phyloP scores from a whole-genome alignment of 2,113 vertebrate species.

The Urocynchramus pylzowi region DNA sequence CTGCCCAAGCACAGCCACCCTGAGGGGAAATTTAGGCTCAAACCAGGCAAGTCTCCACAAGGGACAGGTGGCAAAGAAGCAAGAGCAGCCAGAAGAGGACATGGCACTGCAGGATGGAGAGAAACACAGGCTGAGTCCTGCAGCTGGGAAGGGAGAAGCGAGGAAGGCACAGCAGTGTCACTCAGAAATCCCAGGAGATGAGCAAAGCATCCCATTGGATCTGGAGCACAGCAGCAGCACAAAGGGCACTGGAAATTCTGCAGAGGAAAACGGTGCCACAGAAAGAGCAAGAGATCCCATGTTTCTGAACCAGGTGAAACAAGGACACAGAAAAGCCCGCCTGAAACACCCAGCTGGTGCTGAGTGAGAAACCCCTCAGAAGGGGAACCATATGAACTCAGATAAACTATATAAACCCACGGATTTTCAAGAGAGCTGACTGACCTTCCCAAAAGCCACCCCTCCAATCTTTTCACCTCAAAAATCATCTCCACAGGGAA shows the following conservation, averaged over 20 bases:
- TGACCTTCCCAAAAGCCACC: not conserved
- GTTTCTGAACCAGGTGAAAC: not conserved
- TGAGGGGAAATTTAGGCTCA: not conserved
- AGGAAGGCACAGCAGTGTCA: rapidly evolving
- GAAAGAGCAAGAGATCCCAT: not conserved
- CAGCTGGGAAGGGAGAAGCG: no score
- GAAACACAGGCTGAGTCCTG: rapidly evolving
- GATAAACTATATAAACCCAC: not conserved
- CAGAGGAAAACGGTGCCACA: not conserved
- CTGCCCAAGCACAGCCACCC: not conserved
- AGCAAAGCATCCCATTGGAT: not conserved
- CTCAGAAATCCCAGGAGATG: not conserved
- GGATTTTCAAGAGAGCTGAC: not conserved
- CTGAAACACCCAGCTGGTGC: not conserved
- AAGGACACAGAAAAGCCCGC: not conserved
- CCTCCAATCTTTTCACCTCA: not conserved
- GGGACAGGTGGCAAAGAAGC: not conserved
- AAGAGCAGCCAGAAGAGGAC: not conserved
- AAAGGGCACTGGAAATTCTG: not conserved
- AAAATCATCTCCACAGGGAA: not conserved
- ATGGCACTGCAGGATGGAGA: rapidly evolving
- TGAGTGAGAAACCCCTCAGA: not conserved
- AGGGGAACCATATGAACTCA: not conserved
- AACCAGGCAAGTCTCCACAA: not conserved
- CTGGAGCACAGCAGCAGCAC: not conserved